These are phyloP conservation scores for Saxicola maurus DNA, from an alignment of 2,797 vertebrate species.

Conservation along the genomic window DNA sequence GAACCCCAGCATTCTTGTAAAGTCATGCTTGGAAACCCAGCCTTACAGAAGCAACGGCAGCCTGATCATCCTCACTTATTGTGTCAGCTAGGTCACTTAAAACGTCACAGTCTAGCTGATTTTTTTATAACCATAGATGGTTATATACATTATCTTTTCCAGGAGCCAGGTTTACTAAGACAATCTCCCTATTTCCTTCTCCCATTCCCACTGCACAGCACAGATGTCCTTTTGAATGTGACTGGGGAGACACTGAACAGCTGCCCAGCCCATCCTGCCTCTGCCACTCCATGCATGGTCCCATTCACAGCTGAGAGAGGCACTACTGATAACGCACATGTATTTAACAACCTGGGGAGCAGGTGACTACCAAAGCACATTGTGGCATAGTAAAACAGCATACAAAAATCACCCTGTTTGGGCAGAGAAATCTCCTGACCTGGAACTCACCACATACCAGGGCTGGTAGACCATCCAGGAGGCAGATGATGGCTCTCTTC, in stretches of 20 bases:
- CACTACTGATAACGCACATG: neutral
- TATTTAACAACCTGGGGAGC: neutral
- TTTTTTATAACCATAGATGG: neutral
- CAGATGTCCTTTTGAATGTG: neutral
- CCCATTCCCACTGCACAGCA: neutral
- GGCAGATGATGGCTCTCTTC: conserved; percentile 1
- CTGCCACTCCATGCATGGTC: accelerated
- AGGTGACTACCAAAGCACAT: neutral
- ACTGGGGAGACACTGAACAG: neutral
- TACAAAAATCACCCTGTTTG: neutral
- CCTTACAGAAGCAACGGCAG: neutral
- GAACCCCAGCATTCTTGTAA: neutral
- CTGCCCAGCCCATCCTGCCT: neutral
- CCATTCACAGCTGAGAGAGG: neutral
- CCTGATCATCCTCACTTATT: neutral
- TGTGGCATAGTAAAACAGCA: neutral
- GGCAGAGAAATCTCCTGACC: neutral
- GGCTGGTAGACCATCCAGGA: neutral
- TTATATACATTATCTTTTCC: neutral
- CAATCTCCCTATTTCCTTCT: neutral
- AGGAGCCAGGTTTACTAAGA: neutral
- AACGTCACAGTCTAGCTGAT: accelerated
- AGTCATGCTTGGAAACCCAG: neutral
- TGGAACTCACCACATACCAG: neutral
- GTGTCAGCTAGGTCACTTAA: neutral